Base-by-base conservation (phyloP, 1,140 invertebrate species). In the Harpegnathos saltator region DNA sequence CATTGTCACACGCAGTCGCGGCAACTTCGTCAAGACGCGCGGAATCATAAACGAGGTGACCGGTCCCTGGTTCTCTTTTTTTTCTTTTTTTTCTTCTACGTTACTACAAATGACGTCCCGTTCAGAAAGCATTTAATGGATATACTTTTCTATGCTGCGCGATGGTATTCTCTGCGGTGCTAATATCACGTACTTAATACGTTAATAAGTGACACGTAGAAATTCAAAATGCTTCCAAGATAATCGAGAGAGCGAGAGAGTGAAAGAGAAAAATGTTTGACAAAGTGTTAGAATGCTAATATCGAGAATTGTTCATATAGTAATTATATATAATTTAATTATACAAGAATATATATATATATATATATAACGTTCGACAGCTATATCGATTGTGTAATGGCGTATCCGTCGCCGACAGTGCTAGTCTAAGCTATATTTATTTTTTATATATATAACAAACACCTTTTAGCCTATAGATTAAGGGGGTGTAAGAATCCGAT, bases 361-460 rank as follows among this genome's bases (percentile, higher is more conserved):
- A 44, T 44, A 44, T 9, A 44, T 44, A 44, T 44, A 65, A 52
- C 29, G 62, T 77, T 68, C 90, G 90, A 89, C 92, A 93, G 89
- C 91, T n/a, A n/a, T 93, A 91, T 90, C 59, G 73, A 90, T 91
- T 91, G 89, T 93, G 90, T 93, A 93, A 93, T 92, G 91, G 92
- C 90, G 85, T 65, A 15, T 78, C n/a, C 78, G 83, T 89, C 88
- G 90, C 89, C 92, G 86, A 88, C 91, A 92, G 91, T 93, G 92
- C 93, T 93, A 94, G 93, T 94, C 93, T 94, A 93, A 94, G 92
- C 89, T 93, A 93, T 93, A 94, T 93, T 94, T 93, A 93, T 94
- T 93, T 93, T 91, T 92, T 93, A 91, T 91, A 91, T 90, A 89
- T 84, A 85, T 83, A 77, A 90, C 78, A 78, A 68, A 78, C 84